Evolutionary conservation across 1,140 invertebrate species (phyloP).

Genomic region (Euwallacea similis): DNA sequence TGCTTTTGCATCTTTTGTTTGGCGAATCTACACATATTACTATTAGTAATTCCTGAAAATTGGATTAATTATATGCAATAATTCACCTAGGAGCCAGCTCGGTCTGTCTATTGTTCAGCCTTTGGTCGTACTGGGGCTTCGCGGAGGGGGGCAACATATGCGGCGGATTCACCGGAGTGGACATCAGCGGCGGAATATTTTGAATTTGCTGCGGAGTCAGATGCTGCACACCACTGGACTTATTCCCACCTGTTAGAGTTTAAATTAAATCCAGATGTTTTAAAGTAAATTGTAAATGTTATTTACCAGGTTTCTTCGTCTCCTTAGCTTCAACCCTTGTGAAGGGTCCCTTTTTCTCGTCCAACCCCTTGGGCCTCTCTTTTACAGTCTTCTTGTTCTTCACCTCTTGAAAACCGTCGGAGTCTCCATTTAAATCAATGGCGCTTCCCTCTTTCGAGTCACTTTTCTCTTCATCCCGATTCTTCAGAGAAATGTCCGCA

Average conservation of each 20-base stretch:
- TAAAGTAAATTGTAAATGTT: not conserved
- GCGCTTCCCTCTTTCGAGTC: slow-evolving; percentile 41
- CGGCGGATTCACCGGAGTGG: slow-evolving; percentile 57
- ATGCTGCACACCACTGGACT: slow-evolving; percentile 50
- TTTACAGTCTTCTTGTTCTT: slow-evolving; percentile 77
- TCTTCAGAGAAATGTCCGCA: slow-evolving; percentile 46
- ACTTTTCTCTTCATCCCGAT: slow-evolving; percentile 40
- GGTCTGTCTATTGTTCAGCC: slow-evolving; percentile 55
- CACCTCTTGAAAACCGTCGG: slow-evolving; percentile 85
- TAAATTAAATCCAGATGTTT: not conserved
- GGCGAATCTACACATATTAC: slow-evolving; percentile 61
- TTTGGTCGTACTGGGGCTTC: slow-evolving; percentile 60
- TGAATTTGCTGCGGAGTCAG: slow-evolving; percentile 58
- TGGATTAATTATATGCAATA: not conserved
- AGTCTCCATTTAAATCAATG: slow-evolving; percentile 52
- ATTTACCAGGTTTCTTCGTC: slow-evolving; percentile 29
- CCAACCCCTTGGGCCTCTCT: slow-evolving; percentile 57
- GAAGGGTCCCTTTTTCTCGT: slow-evolving; percentile 56
- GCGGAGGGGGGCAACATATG: slow-evolving; percentile 52
- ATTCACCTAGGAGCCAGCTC: slow-evolving; percentile 64
- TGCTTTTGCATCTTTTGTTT: slow-evolving; percentile 63
- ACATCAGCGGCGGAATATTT: slow-evolving; percentile 58
- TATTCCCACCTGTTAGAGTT: not conserved
- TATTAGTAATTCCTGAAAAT: slow-evolving; percentile 6
- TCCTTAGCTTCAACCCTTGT: slow-evolving; percentile 57